A percentile compares a stretch with the other conserved stretches of the same genome.
These are phyloP conservation scores for Tor tambroides DNA, from an alignment of 2,113 vertebrate genomes.

Conservation along the genomic window DNA sequence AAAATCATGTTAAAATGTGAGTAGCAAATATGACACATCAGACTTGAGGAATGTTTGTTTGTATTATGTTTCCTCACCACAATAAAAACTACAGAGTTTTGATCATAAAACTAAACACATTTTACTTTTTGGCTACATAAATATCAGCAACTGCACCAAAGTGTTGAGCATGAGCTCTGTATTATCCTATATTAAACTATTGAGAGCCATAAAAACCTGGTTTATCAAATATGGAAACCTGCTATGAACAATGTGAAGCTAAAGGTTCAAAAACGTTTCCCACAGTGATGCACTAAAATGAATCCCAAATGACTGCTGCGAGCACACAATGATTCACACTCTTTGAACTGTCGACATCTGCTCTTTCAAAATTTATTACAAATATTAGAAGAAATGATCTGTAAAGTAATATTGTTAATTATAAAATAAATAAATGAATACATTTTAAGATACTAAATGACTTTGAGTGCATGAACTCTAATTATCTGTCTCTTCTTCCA, in stretches of 20 bases:
- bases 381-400: not conserved
- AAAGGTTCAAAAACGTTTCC: constrained; percentile 2
- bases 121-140: not conserved
- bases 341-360: constrained; percentile 27
- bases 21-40: not conserved
- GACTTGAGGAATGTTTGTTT: not conserved
- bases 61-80: not conserved
- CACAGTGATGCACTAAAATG: constrained; percentile 42
- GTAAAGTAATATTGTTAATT: not conserved
- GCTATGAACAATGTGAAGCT: not conserved
- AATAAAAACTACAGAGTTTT: not conserved
- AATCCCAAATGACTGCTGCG: constrained; percentile 29
- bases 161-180: not conserved
- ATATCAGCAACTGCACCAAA: not conserved
- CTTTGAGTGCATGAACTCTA: not conserved
- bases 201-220: not conserved
- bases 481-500: not conserved
- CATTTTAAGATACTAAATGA: not conserved
- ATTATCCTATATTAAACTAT: not conserved
- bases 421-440: not conserved
- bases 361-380: not conserved
- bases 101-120: not conserved
- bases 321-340: constrained; percentile 31
- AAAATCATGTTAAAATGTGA: not conserved
- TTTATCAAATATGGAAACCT: not conserved